Percentiles rank a stretch among this genome's conserved stretches.
Conservation (phyloP, 1,140 invertebrate species). For the Drosophila littoralis region DNA sequence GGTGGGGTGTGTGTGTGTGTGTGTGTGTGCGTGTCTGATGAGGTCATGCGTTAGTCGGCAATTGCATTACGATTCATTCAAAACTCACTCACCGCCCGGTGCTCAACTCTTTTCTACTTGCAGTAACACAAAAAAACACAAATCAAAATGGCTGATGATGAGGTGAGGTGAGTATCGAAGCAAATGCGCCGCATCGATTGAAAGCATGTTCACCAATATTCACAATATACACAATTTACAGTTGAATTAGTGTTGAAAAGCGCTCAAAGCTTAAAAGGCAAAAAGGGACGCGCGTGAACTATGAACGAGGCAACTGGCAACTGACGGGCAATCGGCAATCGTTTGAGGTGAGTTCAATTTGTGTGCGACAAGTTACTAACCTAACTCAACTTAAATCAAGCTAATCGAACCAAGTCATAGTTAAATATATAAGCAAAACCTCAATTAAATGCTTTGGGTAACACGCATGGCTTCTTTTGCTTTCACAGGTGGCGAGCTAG, state of each 20-base stretch:
- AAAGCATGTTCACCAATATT: neutral
- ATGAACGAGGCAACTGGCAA: neutral
- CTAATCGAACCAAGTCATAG: neutral
- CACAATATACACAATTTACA: neutral
- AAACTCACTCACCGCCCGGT: slow-evolving; percentile 29
- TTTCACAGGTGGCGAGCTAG: slow-evolving; percentile 43
- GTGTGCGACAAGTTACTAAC: neutral
- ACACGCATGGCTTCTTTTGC: slow-evolving; percentile 44
- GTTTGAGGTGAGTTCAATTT: slow-evolving; percentile 24
- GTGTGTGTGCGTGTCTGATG: slow-evolving; percentile 20
- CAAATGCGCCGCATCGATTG: neutral
- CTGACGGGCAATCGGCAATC: neutral
- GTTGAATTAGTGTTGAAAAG: slow-evolving; percentile 28
- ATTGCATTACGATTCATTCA: slow-evolving; percentile 16
- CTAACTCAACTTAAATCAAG: neutral
- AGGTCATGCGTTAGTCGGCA: slow-evolving; percentile 43
- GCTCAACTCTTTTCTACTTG: slow-evolving; percentile 48
- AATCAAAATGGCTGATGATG: slow-evolving; percentile 93
- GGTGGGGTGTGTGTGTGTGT: neutral
- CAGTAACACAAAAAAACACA: slow-evolving; percentile 82
- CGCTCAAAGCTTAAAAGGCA: slow-evolving; percentile 5
- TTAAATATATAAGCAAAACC: neutral
- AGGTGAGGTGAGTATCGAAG: slow-evolving; percentile 91
- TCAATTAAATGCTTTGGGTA: neutral
- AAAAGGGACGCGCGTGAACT: neutral